A percentile compares a stretch with the other conserved stretches of the same genome.
Conservation (phyloP, 2,113 vertebrate species). For the Hippoglossus stenolepis region DNA sequence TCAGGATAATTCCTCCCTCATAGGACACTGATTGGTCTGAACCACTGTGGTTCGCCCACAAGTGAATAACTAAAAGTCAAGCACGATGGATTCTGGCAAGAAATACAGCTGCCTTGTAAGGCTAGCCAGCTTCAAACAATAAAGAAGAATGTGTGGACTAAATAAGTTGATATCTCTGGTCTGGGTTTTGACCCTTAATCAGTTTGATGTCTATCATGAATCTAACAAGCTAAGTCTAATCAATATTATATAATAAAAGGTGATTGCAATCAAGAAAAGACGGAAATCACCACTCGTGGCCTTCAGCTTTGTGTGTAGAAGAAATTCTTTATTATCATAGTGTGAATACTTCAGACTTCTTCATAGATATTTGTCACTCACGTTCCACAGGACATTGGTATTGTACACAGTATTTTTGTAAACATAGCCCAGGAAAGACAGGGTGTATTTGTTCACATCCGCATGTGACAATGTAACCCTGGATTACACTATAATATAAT, state of each 20-base stretch:
- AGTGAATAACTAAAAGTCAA: background rate
- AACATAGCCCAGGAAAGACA: conserved; percentile 79
- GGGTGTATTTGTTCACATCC: conserved; percentile 63
- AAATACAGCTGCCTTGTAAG: too few species aligned
- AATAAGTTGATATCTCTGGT: too few species aligned
- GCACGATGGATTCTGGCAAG: too few species aligned
- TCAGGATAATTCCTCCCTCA: too few species aligned
- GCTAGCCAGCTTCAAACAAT: too few species aligned
- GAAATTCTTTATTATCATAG: conserved; percentile 82
- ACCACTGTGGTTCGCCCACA: background rate
- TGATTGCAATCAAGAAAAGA: background rate
- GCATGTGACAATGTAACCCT: conserved; percentile 63
- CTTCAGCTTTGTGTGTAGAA: conserved; percentile 69
- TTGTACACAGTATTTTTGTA: conserved; percentile 80
- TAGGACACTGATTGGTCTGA: background rate
- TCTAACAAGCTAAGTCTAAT: too few species aligned
- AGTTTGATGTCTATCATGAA: too few species aligned
- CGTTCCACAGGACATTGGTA: conserved; percentile 80
- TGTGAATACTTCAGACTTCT: conserved; percentile 79
- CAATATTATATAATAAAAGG: background rate
- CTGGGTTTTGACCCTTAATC: too few species aligned
- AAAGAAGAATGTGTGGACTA: too few species aligned
- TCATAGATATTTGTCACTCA: conserved; percentile 81
- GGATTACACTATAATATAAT: conserved; percentile 75
- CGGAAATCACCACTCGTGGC: conserved; percentile 1